Conservation (phyloP, 1,140 invertebrate genomes). For the Eurosta solidaginis region DNA sequence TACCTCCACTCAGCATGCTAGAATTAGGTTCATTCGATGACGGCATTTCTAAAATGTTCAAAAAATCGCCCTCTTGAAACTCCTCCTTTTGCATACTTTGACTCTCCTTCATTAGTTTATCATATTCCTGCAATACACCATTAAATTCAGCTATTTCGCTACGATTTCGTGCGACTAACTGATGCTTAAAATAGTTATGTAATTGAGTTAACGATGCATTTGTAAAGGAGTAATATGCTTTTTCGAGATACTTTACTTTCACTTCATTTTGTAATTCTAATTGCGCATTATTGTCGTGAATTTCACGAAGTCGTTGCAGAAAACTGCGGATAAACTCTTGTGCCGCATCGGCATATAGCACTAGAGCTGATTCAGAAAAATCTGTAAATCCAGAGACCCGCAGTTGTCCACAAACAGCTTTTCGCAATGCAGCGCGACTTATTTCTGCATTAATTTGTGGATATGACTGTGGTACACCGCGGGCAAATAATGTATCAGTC, state of each 20-base stretch:
- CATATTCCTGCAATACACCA: slow-evolving; percentile 52
- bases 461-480: slow-evolving; percentile 46
- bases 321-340: slow-evolving; percentile 53
- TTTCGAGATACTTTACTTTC: slow-evolving; percentile 43
- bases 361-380: slow-evolving; percentile 50
- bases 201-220: slow-evolving; percentile 50
- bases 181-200: slow-evolving; percentile 58
- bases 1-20: neutral
- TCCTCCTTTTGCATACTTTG: slow-evolving; percentile 52
- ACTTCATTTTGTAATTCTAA: slow-evolving; percentile 33
- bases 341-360: slow-evolving; percentile 49
- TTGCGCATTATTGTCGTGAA: slow-evolving; percentile 25
- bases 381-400: slow-evolving; percentile 55
- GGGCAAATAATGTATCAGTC: slow-evolving; percentile 46
- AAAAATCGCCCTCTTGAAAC: slow-evolving; percentile 46
- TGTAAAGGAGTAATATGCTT: slow-evolving; percentile 46
- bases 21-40: neutral
- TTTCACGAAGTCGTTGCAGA: slow-evolving; percentile 37
- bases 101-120: slow-evolving; percentile 58
- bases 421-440: slow-evolving; percentile 45
- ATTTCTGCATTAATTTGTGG: slow-evolving; percentile 44
- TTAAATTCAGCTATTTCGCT: slow-evolving; percentile 53
- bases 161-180: slow-evolving; percentile 51
- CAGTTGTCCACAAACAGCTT: slow-evolving; percentile 52
- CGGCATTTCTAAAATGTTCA: slow-evolving; percentile 43